Base-by-base conservation (phyloP, 1,140 invertebrate genomes). In the Pachypsylla venusta region DNA sequence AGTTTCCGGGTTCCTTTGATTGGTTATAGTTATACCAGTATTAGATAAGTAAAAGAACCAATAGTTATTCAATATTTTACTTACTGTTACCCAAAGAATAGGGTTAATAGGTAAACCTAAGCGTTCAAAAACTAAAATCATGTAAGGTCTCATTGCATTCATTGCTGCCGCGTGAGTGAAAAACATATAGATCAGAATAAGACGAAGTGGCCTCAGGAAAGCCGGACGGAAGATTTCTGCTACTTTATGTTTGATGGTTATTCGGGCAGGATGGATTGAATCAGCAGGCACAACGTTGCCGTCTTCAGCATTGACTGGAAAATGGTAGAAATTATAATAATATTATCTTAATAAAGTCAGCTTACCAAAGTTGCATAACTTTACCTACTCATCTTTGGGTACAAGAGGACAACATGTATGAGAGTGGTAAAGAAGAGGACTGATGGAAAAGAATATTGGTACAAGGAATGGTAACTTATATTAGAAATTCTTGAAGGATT, bases 71-170 rank as follows among this genome's bases (percentile, higher is more conserved):
- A n/a, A n/a, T n/a, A n/a, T n/a, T n/a, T n/a, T n/a, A 48, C 71
- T 70, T 67, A 76, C 75, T 22, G 71, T 70, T 56, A 72, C 71
- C 53, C 70, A 64, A 61, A 73, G 71, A n/a, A n/a, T n/a, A 13
- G 71, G 67, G 64, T 76, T 70, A 12, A 74, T 66, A 7, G 71
- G 66, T 66, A 76, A 70, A 1, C 72, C 73, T 22, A 76, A 69
- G 7, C 73, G 69, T 40, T 69, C 68, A 58, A 73, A 77, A 0
- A 77, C 66, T 27, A 74, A 73, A 0, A 80, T 75, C 62, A 81
- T 73, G 61, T 81, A 82, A 14, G 81, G 81, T 64, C 77, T 73
- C 48, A 81, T 72, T 0, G 77, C 78, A 53, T 74, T 66, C 2
- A 77, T 63, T 4, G 74, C 76, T 27, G 70, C 72, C 61, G 74